Conservation (phyloP, 2,113 vertebrate species). For the Conger conger region DNA sequence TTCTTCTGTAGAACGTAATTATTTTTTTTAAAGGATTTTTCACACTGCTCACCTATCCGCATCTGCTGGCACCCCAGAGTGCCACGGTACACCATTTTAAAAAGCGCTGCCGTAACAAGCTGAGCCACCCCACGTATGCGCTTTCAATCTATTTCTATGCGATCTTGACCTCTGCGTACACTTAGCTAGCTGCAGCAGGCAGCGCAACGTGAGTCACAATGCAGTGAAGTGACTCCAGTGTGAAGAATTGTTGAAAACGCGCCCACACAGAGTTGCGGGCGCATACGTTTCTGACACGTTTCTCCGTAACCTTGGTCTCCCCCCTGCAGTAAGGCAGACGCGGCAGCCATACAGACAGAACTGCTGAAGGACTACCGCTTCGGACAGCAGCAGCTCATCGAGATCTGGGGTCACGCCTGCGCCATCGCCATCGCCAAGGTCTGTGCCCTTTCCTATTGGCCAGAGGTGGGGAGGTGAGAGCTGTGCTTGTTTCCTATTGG, state of each 20-base stretch:
- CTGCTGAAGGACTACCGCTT: conserved; percentile 87
- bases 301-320: conserved; percentile 19
- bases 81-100: too few relatives aligned
- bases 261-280: background rate
- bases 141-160: background rate
- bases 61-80: too few relatives aligned
- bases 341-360: conserved; percentile 79
- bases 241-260: background rate
- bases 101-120: too few relatives aligned
- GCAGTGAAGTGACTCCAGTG: background rate
- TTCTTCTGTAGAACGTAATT: too few relatives aligned
- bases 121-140: too few relatives aligned
- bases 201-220: background rate
- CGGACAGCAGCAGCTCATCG: conserved; percentile 87
- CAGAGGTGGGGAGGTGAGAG: too few relatives aligned
- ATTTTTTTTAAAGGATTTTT: too few relatives aligned
- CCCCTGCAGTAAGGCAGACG: conserved; percentile 78
- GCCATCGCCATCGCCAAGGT: conserved; percentile 91
- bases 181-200: background rate
- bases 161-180: background rate
- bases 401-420: conserved; percentile 88
- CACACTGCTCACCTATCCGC: too few relatives aligned
- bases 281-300: background rate
- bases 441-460: conserved; percentile 18
- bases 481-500: too few relatives aligned